These are phyloP conservation scores for Microctenopoma stevenorrisi DNA, from an alignment of 2,797 vertebrate species.

Conservation along the genomic window DNA sequence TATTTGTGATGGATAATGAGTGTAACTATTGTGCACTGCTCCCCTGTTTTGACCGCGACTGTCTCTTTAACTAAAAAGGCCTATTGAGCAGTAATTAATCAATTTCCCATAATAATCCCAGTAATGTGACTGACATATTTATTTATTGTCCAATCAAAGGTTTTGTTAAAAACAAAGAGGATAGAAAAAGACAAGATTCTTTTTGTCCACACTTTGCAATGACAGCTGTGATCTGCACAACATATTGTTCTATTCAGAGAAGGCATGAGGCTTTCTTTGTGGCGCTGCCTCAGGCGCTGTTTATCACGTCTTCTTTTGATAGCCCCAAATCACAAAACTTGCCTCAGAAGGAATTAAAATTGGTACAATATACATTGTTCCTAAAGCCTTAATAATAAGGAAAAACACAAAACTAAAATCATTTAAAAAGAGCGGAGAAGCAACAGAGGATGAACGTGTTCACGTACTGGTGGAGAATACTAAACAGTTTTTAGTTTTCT, in stretches of 20 bases:
- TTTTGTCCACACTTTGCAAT: slow-evolving; percentile 20
- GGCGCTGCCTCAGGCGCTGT: neutral
- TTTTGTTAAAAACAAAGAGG: slow-evolving; percentile 21
- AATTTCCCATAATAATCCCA: slow-evolving; percentile 9
- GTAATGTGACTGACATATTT: slow-evolving; percentile 33
- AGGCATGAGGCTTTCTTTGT: slow-evolving; percentile 5
- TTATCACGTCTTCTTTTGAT: slow-evolving; percentile 8
- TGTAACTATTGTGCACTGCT: neutral
- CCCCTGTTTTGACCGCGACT: slow-evolving; percentile 14
- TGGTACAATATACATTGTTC: neutral
- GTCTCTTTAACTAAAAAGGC: slow-evolving; percentile 9
- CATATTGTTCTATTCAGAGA: slow-evolving; percentile 24
- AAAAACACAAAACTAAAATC: neutral
- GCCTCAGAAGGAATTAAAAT: neutral
- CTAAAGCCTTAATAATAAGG: neutral
- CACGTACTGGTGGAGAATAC: neutral
- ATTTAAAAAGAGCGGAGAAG: neutral
- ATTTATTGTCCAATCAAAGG: slow-evolving; percentile 31
- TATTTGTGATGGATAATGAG: too few species aligned
- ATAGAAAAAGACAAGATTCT: slow-evolving; percentile 27
- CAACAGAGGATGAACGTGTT: too few species aligned
- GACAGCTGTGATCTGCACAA: slow-evolving; percentile 6
- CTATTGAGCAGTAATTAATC: slow-evolving; percentile 30
- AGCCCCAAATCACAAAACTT: slow-evolving; percentile 6
- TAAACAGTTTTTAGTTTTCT: neutral